Evolutionary conservation across 2,113 vertebrate species (phyloP).

Genomic region (Pan paniscus): DNA sequence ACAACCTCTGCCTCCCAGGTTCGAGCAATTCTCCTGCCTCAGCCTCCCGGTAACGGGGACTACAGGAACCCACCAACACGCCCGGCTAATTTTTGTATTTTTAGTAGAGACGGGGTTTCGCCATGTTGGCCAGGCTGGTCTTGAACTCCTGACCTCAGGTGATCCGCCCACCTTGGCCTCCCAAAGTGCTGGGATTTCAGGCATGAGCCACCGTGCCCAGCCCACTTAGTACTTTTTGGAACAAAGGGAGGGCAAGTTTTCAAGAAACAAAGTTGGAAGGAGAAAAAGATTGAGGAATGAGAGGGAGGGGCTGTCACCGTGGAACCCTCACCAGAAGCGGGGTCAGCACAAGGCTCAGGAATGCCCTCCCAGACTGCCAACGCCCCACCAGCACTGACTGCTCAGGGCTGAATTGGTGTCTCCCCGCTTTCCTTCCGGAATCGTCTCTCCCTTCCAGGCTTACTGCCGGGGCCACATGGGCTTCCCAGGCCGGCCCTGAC

Average conservation of each 20-base stretch:
- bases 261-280: neutral
- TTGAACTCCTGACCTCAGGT: too few species aligned
- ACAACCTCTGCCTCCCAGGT: too few species aligned
- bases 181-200: too few species aligned
- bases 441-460: neutral
- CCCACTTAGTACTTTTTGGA: neutral
- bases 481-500: neutral
- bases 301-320: fast-evolving
- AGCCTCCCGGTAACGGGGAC: too few species aligned
- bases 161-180: too few species aligned
- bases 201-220: fast-evolving
- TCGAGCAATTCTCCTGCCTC: too few species aligned
- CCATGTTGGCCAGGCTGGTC: too few species aligned
- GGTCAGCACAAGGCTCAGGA: neutral
- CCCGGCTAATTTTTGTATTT: too few species aligned
- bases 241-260: neutral
- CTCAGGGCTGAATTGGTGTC: neutral
- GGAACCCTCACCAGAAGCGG: neutral
- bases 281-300: neutral
- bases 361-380: neutral
- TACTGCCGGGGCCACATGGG: neutral
- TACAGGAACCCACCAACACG: too few species aligned
- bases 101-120: too few species aligned
- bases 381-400: neutral
- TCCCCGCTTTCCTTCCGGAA: neutral